phyloP scores from a whole-genome alignment of 2,888 invertebrate genomes.

The Cepaea hortensis region DNA sequence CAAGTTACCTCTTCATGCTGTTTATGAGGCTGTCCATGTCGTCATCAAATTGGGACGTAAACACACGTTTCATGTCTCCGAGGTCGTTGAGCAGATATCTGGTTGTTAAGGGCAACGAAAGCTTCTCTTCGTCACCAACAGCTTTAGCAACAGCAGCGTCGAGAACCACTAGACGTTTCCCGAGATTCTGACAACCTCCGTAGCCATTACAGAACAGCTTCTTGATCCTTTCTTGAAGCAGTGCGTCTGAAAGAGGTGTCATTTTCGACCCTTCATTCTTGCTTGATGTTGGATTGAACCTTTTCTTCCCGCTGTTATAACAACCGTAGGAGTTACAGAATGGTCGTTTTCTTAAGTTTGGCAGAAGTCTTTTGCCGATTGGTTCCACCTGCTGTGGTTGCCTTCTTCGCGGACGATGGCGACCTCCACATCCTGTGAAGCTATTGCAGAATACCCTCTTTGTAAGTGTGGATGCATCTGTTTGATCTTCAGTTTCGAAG shows the following conservation, averaged over 20 bases:
- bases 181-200: constrained; percentile 52
- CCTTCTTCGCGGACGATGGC: constrained; percentile 50
- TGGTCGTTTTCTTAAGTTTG: constrained; percentile 57
- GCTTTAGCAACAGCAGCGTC: not conserved
- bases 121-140: not conserved
- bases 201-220: constrained; percentile 55
- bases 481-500: not conserved
- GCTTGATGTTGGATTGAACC: not conserved
- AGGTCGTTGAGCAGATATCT: not conserved
- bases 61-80: not conserved
- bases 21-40: constrained; percentile 15
- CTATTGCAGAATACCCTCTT: constrained; percentile 58
- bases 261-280: not conserved
- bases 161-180: constrained; percentile 41
- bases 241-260: not conserved
- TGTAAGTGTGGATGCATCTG: not conserved
- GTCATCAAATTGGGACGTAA: constrained; percentile 12
- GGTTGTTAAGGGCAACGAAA: not conserved
- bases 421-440: constrained; percentile 57
- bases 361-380: constrained; percentile 40
- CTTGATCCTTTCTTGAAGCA: constrained; percentile 37
- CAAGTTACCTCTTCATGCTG: constrained; percentile 5
- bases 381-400: constrained; percentile 42
- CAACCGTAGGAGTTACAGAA: constrained; percentile 68
- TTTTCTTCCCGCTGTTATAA: constrained; percentile 56